Evolutionary conservation across 1,140 invertebrate genomes (phyloP).

Genomic region (Trichomalopsis sarcophagae): DNA sequence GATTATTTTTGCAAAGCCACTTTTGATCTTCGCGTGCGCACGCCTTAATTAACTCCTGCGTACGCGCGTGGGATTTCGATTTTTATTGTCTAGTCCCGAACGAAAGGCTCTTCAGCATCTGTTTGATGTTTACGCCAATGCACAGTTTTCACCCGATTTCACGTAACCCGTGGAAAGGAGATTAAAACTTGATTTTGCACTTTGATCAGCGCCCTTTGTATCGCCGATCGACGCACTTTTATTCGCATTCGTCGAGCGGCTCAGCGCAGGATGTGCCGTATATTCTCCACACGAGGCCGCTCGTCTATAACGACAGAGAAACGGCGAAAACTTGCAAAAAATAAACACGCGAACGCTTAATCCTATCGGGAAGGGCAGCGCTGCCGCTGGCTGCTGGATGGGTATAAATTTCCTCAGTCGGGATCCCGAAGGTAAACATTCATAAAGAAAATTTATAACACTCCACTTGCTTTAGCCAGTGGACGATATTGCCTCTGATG

Average conservation of each 20-base stretch:
- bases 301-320: background rate
- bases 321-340: background rate
- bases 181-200: no score
- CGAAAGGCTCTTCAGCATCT: background rate
- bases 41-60: constrained; percentile 36
- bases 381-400: no score
- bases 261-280: no score
- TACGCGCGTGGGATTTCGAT: background rate
- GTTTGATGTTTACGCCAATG: background rate
- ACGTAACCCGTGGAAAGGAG: no score
- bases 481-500: constrained; percentile 13
- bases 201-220: no score
- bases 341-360: background rate
- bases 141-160: no score
- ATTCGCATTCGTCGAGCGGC: no score
- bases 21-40: constrained; percentile 30
- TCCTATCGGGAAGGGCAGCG: no score
- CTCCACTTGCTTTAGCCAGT: constrained; percentile 2
- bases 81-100: background rate
- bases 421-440: constrained; percentile 27
- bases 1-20: constrained; percentile 41
- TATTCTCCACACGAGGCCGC: background rate
- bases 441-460: constrained; percentile 41
- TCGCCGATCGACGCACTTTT: no score
- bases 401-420: constrained; percentile 17